These are phyloP conservation scores for Andricus curvator DNA, from an alignment of 2,888 invertebrate species.

Conservation along the genomic window DNA sequence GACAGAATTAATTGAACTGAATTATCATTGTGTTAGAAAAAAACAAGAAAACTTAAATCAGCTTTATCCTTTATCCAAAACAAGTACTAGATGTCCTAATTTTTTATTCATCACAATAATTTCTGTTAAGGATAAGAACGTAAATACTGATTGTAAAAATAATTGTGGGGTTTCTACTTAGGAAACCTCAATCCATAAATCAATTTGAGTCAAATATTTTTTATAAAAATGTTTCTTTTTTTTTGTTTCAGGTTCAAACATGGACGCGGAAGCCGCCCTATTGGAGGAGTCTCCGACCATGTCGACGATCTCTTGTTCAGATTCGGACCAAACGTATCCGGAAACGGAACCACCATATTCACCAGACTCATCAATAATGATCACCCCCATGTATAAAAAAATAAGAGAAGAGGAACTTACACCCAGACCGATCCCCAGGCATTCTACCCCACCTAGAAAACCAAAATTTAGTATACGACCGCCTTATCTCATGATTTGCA, in stretches of 20 bases:
- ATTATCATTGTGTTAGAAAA: too few species aligned
- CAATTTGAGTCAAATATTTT: neutral
- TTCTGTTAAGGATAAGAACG: neutral
- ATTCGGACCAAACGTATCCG: conserved; percentile 68
- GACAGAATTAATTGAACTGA: too few species aligned
- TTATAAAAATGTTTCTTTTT: conserved; percentile 5
- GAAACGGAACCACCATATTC: conserved; percentile 65
- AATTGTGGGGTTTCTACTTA: too few species aligned
- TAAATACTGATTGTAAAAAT: neutral
- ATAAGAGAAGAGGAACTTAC: conserved; percentile 67
- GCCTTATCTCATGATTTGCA: conserved; percentile 76
- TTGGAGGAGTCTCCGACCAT: conserved; percentile 74
- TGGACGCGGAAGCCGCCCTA: conserved; percentile 75
- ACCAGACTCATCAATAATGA: conserved; percentile 65
- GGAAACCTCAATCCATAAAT: too few species aligned
- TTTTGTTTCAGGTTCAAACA: conserved; percentile 63
- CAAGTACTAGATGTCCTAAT: too few species aligned
- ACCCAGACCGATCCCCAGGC: conserved; percentile 66
- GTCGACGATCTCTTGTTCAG: conserved; percentile 72
- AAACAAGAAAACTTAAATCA: too few species aligned
- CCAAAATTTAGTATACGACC: conserved; percentile 75
- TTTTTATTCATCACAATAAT: too few species aligned
- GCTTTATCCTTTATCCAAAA: too few species aligned
- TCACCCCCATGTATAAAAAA: conserved; percentile 64
- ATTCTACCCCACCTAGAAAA: conserved; percentile 66